A percentile compares a stretch with the other conserved stretches of the same genome.
Evolutionary conservation across 1,140 invertebrate genomes (phyloP).

Genomic region (Chrysoperla carnea): DNA sequence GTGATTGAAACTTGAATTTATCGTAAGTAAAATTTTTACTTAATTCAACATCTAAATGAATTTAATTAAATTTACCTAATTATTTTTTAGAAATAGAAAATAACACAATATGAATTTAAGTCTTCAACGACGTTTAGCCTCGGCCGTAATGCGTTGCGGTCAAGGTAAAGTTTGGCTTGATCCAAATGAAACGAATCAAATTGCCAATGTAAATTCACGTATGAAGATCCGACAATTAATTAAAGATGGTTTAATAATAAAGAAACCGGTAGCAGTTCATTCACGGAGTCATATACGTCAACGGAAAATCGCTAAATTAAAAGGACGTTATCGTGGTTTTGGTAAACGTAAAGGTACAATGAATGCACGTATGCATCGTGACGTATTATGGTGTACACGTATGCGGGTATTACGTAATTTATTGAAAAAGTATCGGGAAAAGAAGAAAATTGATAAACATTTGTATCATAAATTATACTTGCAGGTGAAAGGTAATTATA

Average conservation of each 20-base stretch:
- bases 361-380: conserved; percentile 53
- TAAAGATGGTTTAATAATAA: conserved; percentile 67
- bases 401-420: conserved; percentile 55
- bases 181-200: conserved; percentile 67
- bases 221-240: conserved; percentile 55
- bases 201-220: conserved; percentile 64
- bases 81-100: no score
- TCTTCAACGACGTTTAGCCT: conserved; percentile 55
- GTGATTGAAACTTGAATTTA: no score
- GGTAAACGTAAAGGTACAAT: conserved; percentile 60
- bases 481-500: conserved; percentile 54
- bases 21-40: no score
- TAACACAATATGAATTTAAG: conserved; percentile 6
- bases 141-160: conserved; percentile 58
- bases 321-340: conserved; percentile 59
- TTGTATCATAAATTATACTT: conserved; percentile 62
- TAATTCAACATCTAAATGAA: no score
- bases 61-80: no score
- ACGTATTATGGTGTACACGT: conserved; percentile 51
- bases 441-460: conserved; percentile 66
- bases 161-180: conserved; percentile 72
- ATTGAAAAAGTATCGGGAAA: conserved; percentile 54
- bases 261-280: conserved; percentile 61
- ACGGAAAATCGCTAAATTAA: conserved; percentile 45
- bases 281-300: conserved; percentile 52